Evolutionary conservation across 2,888 invertebrate genomes (phyloP).

Genomic region (Eurytoma adleriae): DNA sequence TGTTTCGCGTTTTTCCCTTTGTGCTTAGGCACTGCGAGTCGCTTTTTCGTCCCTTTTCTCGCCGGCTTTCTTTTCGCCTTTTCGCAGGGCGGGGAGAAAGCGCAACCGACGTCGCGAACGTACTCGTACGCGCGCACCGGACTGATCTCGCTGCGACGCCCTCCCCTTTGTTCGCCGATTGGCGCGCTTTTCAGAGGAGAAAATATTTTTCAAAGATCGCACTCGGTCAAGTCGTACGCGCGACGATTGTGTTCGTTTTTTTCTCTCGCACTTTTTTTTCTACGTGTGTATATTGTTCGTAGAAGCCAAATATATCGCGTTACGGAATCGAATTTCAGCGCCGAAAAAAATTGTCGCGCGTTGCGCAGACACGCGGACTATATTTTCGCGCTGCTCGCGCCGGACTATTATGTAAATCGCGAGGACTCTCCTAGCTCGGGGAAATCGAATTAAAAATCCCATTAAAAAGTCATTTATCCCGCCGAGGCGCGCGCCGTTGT

Average conservation of each 20-base stretch:
- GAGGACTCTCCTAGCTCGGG: too few relatives aligned
- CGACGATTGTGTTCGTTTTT: neutral
- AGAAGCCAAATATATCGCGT: constrained; percentile 33
- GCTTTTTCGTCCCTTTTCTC: too few relatives aligned
- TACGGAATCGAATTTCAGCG: constrained; percentile 31
- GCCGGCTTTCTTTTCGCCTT: too few relatives aligned
- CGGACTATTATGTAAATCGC: neutral
- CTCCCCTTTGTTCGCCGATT: neutral
- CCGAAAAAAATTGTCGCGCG: constrained; percentile 37
- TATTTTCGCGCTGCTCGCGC: neutral
- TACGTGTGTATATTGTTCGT: constrained; percentile 16
- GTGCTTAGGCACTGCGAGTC: too few relatives aligned
- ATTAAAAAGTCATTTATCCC: constrained; percentile 59
- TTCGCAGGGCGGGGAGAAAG: too few relatives aligned
- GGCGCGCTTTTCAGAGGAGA: neutral
- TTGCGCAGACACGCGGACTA: neutral
- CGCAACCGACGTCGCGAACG: too few relatives aligned
- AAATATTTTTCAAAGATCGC: neutral
- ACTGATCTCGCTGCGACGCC: too few relatives aligned
- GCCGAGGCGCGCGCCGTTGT: too few relatives aligned
- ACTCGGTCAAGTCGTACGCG: neutral
- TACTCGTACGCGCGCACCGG: too few relatives aligned
- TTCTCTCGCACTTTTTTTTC: neutral
- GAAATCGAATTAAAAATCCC: too few relatives aligned
- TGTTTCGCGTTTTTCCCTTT: too few relatives aligned